Base-by-base conservation (phyloP, 1,140 invertebrate genomes). In the Ganaspis sp. region DNA sequence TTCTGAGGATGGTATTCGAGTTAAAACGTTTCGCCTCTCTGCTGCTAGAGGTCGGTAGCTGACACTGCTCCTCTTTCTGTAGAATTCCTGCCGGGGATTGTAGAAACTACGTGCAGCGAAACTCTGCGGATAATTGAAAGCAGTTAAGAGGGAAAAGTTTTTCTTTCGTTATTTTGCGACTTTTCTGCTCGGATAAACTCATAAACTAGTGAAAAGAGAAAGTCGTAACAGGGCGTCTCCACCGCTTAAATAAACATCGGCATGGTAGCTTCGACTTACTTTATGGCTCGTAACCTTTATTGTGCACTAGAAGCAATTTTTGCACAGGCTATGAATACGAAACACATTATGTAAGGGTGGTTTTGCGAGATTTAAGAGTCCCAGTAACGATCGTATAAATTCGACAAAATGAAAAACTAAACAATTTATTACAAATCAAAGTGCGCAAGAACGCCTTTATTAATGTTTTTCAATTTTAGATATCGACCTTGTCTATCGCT, bases 311-410 rank as follows among this genome's bases (percentile, higher is more conserved):
- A 74, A 88, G 81, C 82, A 87, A 87, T 87, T 88, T 88, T 88
- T 78, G 82, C 84, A 77, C 83, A 87, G 84, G 85, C 87, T 87
- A 89, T 89, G 87, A 88, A 89, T 88, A 89, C 80, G 81, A 87
- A 89, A 86, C 76, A 70, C 77, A 85, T 84, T 80, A 85, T 74
- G 73, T 78, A 45, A 54, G 45, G 73, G 69, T 69, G 78, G 49
- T 42, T 49, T 49, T 76, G 75, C 29, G 73, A 85, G 85, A 88
- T 88, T 88, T 87, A 87, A 87, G 82, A 85, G 87, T 76, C 73
- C 49, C 40, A 69, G 71, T 15, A 34, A 29, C 15, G 37, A 54
- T 37, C 9, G 72, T 72, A 76, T 76, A 76, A 76, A 76, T 79
- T 77, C 26, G n/a, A 11, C n/a, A 34, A 42, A n/a, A 76, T 69